phyloP scores from a whole-genome alignment of 92 coral and sea anemone genomes.

The Heliopora coerulea region DNA sequence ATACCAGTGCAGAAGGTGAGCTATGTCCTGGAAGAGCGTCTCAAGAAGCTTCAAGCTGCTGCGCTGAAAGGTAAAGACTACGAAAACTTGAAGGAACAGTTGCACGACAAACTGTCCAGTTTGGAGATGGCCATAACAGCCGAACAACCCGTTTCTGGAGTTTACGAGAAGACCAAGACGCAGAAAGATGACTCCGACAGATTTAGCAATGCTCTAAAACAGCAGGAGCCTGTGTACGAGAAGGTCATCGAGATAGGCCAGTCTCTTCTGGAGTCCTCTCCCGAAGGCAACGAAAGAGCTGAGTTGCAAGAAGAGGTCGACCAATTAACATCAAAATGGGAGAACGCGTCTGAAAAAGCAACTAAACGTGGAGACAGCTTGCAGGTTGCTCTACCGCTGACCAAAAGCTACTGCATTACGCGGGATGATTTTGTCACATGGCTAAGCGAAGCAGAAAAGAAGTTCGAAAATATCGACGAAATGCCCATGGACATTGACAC shows the following conservation, averaged over 20 bases:
- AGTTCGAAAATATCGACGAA: constrained; percentile 71
- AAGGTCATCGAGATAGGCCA: constrained; percentile 63
- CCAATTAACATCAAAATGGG: constrained; percentile 76
- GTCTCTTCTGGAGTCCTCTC: constrained; percentile 62
- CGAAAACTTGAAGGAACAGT: constrained; percentile 79
- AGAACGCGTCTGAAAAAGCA: constrained; percentile 60
- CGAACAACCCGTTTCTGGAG: constrained; percentile 75
- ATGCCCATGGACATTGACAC: constrained; percentile 80
- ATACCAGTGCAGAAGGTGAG: constrained; percentile 65
- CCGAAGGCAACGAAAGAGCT: constrained; percentile 75
- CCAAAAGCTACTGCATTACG: constrained; percentile 63
- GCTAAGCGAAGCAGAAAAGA: constrained; percentile 74
- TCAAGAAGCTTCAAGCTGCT: constrained; percentile 69
- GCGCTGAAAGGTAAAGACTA: constrained; percentile 83
- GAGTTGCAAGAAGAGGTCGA: constrained; percentile 65
- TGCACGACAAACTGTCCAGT: constrained; percentile 67
- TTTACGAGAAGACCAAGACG: constrained; percentile 69
- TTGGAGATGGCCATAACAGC: constrained; percentile 70
- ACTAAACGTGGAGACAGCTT: constrained; percentile 68
- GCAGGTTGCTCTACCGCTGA: constrained; percentile 70
- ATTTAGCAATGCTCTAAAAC: constrained; percentile 69
- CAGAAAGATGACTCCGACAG: constrained; percentile 76
- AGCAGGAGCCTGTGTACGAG: constrained; percentile 88
- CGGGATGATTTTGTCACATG: constrained; percentile 71
- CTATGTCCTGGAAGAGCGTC: constrained; percentile 73